Percentiles rank a stretch among this genome's conserved stretches.
Conservation (phyloP, 2,113 vertebrate genomes). For the Mobula hypostoma region DNA sequence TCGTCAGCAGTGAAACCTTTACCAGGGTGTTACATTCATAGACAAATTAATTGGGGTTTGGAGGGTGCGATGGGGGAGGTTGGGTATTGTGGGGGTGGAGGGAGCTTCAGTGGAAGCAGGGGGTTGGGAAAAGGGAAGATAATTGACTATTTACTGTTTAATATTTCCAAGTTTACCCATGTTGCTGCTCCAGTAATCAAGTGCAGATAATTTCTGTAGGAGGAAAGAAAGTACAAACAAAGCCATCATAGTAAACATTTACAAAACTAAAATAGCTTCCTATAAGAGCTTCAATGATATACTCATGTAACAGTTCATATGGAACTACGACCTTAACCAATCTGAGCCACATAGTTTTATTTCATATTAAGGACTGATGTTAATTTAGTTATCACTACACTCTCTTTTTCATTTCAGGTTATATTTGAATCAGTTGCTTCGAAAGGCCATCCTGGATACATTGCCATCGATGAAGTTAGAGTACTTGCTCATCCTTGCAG, state of each 20-base stretch:
- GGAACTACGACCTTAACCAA: not conserved
- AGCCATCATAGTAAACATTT: not conserved
- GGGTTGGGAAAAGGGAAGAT: too few species aligned
- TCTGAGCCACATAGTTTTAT: not conserved
- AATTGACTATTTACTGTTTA: not conserved
- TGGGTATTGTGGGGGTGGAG: too few species aligned
- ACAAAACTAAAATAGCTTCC: not conserved
- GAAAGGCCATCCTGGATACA: constrained; percentile 88
- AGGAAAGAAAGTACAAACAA: not conserved
- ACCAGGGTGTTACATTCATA: too few species aligned
- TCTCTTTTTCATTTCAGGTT: constrained; percentile 62
- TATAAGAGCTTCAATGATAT: too few species aligned
- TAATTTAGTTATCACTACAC: not conserved
- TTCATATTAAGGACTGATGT: not conserved
- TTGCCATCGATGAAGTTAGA: constrained; percentile 88
- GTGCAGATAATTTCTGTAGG: not conserved
- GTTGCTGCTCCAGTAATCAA: not conserved
- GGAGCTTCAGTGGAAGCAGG: too few species aligned
- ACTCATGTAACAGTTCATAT: not conserved
- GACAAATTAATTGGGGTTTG: too few species aligned
- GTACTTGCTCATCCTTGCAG: constrained; percentile 92
- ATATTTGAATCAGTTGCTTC: constrained; percentile 90
- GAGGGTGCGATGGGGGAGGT: too few species aligned
- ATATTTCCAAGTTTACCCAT: not conserved
- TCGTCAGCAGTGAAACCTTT: too few species aligned